Evolutionary conservation across 2,797 vertebrate species (phyloP), one percentile per base, ranked within the genome.

Genomic region (Eurystomus glaucurus): DNA sequence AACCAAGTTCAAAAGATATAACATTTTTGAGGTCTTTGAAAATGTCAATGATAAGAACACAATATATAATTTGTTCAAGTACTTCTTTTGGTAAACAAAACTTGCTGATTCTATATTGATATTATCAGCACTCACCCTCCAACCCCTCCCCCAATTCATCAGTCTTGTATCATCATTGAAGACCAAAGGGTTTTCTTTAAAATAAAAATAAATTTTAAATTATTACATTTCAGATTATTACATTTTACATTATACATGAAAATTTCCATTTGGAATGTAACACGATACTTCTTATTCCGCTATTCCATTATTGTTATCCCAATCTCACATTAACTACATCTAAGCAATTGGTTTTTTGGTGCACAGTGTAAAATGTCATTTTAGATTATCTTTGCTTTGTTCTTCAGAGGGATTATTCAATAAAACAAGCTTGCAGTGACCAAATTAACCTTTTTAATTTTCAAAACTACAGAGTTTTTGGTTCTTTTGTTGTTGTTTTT

Each of bases 381-480:
- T 97, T 85, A 91, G 61, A 82, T 89, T 97, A 93, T 84, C 9
- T 82, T 88, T 81, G 61, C 18, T 31, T 95, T 95, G 70, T 88
- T 96, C 81, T 93, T 69, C 68, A 71, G 17, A 21, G 8, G 12
- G 22, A 76, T 93, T 93, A 89, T 90, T 95, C 9, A 90, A n/a
- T 68, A 90, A 93, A n/a, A 95, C 15, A 88, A n/a, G 28, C 10
- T 62, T 97, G 48, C 57, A 71, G 61, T 52, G 76, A 71, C 22
- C 45, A 96, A 80, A 14, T 2, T 97, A 92, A 97, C 74, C 68
- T 97, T 98, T 74, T 89, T 55, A 94, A 84, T 88, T 96, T 95
- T 95, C 18, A 62, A 41, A 76, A 91, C 77, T 54, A 90, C 28
- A 60, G 12, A 23, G 10, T 58, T 50, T n/a, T 61, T 68, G 41